Percentiles rank a stretch among this genome's conserved stretches.
phyloP scores from a whole-genome alignment of 2,113 vertebrate species.

The Stomatorhinus ivindoensis region DNA sequence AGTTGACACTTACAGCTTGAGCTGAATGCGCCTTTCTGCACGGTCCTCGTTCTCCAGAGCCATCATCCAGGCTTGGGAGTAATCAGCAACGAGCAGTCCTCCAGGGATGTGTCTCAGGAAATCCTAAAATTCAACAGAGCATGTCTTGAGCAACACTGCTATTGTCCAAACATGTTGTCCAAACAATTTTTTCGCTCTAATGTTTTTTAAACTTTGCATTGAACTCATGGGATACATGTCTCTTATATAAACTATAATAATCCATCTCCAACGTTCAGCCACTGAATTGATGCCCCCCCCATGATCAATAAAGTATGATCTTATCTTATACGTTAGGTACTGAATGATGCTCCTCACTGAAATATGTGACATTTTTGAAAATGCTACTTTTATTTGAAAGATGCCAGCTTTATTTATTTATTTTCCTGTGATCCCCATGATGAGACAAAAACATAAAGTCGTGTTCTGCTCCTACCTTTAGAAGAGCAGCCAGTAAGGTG shows the following conservation, averaged over 20 bases:
- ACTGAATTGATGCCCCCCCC: background rate
- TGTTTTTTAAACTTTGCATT: background rate
- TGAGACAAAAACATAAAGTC: background rate
- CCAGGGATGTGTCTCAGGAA: constrained; percentile 70
- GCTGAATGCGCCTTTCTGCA: constrained; percentile 53
- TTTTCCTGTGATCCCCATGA: background rate
- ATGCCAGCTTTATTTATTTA: background rate
- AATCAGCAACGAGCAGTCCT: constrained; percentile 59
- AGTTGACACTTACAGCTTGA: constrained; percentile 64
- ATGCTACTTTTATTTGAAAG: background rate
- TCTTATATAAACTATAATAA: background rate
- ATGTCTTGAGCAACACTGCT: background rate
- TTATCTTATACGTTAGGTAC: background rate
- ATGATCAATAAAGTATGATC: background rate
- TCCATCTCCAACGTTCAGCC: background rate
- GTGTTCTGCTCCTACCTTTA: constrained; percentile 60
- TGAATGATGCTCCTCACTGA: background rate
- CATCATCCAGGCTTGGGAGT: constrained; percentile 66
- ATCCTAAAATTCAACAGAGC: constrained; percentile 53
- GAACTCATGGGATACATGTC: background rate
- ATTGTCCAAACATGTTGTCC: background rate
- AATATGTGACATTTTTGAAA: background rate
- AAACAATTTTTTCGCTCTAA: background rate
- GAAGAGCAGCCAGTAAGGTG: constrained; percentile 65
- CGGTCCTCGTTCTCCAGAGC: constrained; percentile 57